Evolutionary conservation across 2,113 vertebrate genomes (phyloP), one percentile per base, ranked within the genome.

Genomic region (Saccopteryx leptura): DNA sequence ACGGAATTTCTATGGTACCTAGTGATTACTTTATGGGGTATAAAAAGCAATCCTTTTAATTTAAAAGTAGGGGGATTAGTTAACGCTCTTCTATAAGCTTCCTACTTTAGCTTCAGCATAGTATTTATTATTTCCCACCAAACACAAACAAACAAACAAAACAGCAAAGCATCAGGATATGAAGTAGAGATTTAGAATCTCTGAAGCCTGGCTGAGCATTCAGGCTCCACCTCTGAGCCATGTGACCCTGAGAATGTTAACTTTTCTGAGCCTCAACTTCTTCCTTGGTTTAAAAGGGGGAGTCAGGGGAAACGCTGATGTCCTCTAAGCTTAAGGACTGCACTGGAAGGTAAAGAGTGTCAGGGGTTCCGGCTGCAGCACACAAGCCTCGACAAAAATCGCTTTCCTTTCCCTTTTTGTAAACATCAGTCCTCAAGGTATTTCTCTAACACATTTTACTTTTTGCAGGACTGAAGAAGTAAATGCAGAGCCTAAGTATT

Each of bases 21-120:
- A 33, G 50, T 65, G 79, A 81, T 80, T 68, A 69, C 69, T 89
- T 94, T 88, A 88, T 58, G 58, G 71, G 46, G 5, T 88, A 54
- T 63, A 90, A 83, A 90, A 83, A 92, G n/a, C 14, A 63, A 74
- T 50, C 50, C 66, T 96, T 97, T 96, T 88, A 56, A 94, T 97
- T 93, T 54, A 58, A 94, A 95, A 89, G 65, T 28, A 83, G 0
- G 46, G n/a, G 66, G 28, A 52, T 63, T 76, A 79, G 83, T 96
- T 61, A 80, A 63, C 48, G 72, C 15, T 72, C 50, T 39, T 60
- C 68, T 61, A 93, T 81, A 84, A 81, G 33, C 46, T 94, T 56
- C 23, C 60, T 33, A 33, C n/a, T 94, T 95, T 39, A 26, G 23
- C 39, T 63, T 91, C 33, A 72, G 19, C 48, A 79, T 23, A 83